Base-by-base conservation (phyloP, 2,113 vertebrate genomes). In the Hiodon alosoides region DNA sequence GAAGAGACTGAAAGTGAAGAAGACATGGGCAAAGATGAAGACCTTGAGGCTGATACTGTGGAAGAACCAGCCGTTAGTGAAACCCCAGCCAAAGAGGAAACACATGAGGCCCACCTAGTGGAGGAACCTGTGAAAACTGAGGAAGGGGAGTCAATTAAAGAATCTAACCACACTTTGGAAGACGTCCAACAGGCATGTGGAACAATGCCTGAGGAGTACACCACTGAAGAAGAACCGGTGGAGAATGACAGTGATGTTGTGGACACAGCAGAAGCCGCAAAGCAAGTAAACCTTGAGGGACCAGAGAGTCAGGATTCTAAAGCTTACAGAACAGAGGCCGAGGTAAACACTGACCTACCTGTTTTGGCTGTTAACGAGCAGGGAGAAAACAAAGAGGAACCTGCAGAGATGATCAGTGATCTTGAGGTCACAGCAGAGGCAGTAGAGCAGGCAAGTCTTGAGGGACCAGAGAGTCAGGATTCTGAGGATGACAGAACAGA, bases 1-100 rank as follows among this genome's bases (percentile, higher is more conserved):
- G 78, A 80, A 10, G 58, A 46, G 52, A 48, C 79, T 11, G 73
- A 67, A 7, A 54, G 3, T 70, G 78, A 76, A 59, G 46, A 48
- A 55, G 68, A 46, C 9, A 17, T 14, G 17, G 64, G 67, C 51
- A 80, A 78, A 31, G 75, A 76, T 8, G 60, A 11, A 16, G 65
- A 10, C 48, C 72, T 58, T 14, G 62, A 61, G 52, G 48, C 54
- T 9, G 31, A 67, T 57, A 11, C 47, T 59, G 52, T 4, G 4
- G 78, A 75, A 5, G 71, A 79, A 4, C 4, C 10, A 47, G 52
- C 3, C 7, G 17, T 58, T 4, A 74, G 31, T 17, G 31, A 77
- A 46, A 69, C 4, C 6, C 73, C 77, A 4, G 61, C 58, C 5
- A n/a, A 10, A 60, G 16, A 64, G 6, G 82, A 77, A 53, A 14